Evolutionary conservation across 1,140 invertebrate species (phyloP).

Genomic region (Trachelipus rathkii): DNA sequence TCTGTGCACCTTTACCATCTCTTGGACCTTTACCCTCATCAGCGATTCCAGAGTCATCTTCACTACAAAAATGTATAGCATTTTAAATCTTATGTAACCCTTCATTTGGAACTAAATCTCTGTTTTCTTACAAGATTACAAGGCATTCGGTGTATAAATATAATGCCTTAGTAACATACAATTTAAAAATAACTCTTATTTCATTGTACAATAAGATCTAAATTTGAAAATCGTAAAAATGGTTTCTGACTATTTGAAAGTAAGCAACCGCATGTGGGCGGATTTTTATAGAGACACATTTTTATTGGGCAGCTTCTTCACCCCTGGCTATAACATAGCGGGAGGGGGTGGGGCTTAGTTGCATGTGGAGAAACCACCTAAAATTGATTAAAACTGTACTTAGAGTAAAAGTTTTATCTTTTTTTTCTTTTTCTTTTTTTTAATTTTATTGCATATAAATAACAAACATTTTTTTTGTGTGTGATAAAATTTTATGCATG

Average conservation of each 20-base stretch:
- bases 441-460: background rate
- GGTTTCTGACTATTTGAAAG: background rate
- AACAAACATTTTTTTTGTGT: background rate
- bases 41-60: slow-evolving; percentile 3
- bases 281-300: background rate
- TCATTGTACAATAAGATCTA: background rate
- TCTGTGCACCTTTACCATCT: slow-evolving; percentile 1
- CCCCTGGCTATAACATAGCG: background rate
- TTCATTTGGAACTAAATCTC: background rate
- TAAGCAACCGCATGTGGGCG: background rate
- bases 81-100: background rate
- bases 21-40: slow-evolving; percentile 6
- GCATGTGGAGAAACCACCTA: background rate
- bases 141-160: background rate
- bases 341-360: background rate
- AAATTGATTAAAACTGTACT: background rate
- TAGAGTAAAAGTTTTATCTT: background rate
- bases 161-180: background rate
- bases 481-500: too few species aligned
- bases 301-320: background rate
- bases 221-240: background rate
- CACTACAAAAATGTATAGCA: background rate
- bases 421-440: background rate
- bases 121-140: background rate
- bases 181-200: background rate